phyloP scores from a whole-genome alignment of 2,113 vertebrate species.

The Pituophis catenifer region DNA sequence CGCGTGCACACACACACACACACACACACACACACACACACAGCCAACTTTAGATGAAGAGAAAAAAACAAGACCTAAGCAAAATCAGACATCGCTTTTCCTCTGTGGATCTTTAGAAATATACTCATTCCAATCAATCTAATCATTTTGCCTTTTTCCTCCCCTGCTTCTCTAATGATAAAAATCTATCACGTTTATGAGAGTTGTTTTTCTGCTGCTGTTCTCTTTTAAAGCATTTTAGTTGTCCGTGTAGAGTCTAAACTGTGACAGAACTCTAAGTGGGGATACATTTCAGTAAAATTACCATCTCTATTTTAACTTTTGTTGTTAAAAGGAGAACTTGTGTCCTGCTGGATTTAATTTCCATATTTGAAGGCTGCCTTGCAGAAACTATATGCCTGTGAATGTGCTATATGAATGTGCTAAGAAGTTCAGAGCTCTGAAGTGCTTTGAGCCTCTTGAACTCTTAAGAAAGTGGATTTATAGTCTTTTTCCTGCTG shows the following conservation, averaged over 20 bases:
- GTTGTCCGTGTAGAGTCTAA: background rate
- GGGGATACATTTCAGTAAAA: conserved; percentile 12
- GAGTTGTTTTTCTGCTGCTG: conserved; percentile 5
- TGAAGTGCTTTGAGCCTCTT: background rate
- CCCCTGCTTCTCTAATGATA: background rate
- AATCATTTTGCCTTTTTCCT: background rate
- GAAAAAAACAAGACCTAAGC: background rate
- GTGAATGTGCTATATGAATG: background rate
- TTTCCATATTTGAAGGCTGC: background rate
- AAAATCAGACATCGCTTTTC: background rate
- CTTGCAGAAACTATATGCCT: background rate
- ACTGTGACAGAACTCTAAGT: background rate
- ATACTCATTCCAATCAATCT: background rate
- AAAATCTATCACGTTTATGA: conserved; percentile 16
- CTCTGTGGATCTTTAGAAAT: background rate
- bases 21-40: background rate
- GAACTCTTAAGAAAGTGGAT: background rate
- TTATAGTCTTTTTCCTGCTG: background rate
- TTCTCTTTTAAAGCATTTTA: conserved; percentile 14
- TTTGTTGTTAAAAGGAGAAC: background rate
- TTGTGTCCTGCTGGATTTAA: background rate
- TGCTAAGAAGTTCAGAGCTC: background rate
- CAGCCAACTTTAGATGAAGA: background rate
- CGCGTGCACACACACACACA: accelerated
- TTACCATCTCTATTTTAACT: conserved; percentile 8